Evolutionary conservation across 2,888 invertebrate species (phyloP).

Genomic region (Erebia aethiops): DNA sequence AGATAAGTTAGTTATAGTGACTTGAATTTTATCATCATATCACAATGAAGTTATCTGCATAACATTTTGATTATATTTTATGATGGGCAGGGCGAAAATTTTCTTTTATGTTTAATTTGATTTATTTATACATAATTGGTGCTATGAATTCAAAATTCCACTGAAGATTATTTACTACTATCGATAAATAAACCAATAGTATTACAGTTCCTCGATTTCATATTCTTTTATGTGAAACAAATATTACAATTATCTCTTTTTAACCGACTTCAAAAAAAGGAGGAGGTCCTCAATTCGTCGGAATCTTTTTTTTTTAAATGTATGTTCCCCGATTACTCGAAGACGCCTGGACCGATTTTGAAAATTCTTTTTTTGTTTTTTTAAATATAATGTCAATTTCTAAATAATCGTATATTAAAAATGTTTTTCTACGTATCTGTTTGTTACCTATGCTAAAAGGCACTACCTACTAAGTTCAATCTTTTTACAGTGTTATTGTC

Average conservation of each 20-base stretch:
- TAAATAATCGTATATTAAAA: background rate
- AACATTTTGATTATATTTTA: constrained; percentile 50
- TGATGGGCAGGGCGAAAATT: background rate
- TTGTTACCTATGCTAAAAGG: no score
- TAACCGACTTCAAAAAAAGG: no score
- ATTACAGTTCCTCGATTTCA: constrained; percentile 14
- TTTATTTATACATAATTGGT: constrained; percentile 58
- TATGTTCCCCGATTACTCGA: no score
- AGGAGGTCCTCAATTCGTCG: no score
- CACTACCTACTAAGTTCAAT: no score
- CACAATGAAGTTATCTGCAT: constrained; percentile 63
- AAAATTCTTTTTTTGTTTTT: no score
- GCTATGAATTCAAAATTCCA: constrained; percentile 46
- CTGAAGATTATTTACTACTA: background rate
- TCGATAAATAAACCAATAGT: background rate
- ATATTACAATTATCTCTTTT: background rate
- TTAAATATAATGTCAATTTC: background rate
- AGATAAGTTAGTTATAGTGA: constrained; percentile 65
- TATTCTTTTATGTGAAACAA: background rate
- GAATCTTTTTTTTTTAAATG: no score
- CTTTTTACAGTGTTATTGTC: no score
- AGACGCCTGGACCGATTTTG: no score
- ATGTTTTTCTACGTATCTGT: no score
- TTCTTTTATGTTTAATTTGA: constrained; percentile 9
- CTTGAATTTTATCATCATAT: constrained; percentile 82